Conservation (phyloP, 1,140 invertebrate species). For the Diploscapter pachys region DNA sequence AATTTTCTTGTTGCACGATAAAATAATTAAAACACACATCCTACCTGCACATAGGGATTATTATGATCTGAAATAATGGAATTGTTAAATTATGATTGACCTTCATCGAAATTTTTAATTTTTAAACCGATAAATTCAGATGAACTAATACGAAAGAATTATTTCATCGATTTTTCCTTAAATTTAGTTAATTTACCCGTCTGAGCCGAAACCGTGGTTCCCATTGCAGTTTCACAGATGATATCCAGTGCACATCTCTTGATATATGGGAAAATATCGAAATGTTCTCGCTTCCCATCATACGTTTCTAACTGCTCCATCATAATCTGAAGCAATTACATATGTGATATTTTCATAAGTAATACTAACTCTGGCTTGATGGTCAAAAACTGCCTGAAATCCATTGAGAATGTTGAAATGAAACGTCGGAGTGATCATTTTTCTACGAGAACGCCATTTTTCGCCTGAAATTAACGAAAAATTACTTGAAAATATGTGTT, state of each 20-base stretch:
- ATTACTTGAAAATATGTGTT: slow-evolving; percentile 2
- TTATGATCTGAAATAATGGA: too few relatives aligned
- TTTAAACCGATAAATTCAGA: too few relatives aligned
- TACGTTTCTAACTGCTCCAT: slow-evolving; percentile 68
- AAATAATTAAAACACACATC: too few relatives aligned
- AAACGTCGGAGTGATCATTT: slow-evolving; percentile 84
- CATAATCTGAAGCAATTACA: slow-evolving; percentile 68
- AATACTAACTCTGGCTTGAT: slow-evolving; percentile 33
- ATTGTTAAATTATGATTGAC: too few relatives aligned
- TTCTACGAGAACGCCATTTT: slow-evolving; percentile 76
- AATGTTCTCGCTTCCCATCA: slow-evolving; percentile 64
- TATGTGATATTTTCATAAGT: neutral
- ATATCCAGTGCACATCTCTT: slow-evolving; percentile 80
- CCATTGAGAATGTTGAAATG: slow-evolving; percentile 81
- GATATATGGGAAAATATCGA: slow-evolving; percentile 74
- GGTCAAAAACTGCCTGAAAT: slow-evolving; percentile 69
- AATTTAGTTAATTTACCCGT: slow-evolving; percentile 32
- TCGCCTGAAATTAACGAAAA: slow-evolving; percentile 7
- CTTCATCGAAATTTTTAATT: too few relatives aligned
- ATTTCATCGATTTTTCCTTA: too few relatives aligned
- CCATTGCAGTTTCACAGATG: slow-evolving; percentile 83
- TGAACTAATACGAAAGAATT: too few relatives aligned
- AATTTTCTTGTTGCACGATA: too few relatives aligned
- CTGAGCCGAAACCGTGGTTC: slow-evolving; percentile 71
- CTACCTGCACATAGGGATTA: too few relatives aligned